Percentiles rank a stretch among this genome's conserved stretches.
Conservation (phyloP, 1,140 invertebrate species). For the Drosophila paulistorum region DNA sequence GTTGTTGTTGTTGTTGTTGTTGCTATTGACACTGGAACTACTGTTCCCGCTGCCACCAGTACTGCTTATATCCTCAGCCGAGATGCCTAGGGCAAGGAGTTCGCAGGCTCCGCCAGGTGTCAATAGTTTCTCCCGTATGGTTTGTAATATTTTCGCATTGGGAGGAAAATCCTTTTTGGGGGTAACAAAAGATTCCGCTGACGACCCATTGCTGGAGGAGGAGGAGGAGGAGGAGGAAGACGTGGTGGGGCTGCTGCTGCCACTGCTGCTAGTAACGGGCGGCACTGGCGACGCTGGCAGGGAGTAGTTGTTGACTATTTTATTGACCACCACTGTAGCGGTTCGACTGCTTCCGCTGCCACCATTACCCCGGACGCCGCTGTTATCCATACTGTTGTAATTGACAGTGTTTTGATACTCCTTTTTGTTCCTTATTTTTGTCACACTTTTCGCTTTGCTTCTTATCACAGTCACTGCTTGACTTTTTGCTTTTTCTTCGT, state of each 20-base stretch:
- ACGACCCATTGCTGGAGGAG: slow-evolving; percentile 25
- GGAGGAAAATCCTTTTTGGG: slow-evolving; percentile 67
- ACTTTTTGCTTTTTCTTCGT: slow-evolving; percentile 16
- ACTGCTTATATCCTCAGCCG: slow-evolving; percentile 52
- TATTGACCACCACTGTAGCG: slow-evolving; percentile 39
- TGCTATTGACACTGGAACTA: slow-evolving; percentile 3
- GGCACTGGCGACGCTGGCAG: slow-evolving; percentile 34
- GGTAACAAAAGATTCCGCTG: slow-evolving; percentile 47
- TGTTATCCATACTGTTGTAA: slow-evolving; percentile 67
- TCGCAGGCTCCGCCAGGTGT: slow-evolving; percentile 66
- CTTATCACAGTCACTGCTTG: slow-evolving; percentile 60
- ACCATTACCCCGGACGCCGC: slow-evolving; percentile 38
- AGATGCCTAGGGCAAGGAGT: slow-evolving; percentile 60
- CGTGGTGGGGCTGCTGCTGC: slow-evolving; percentile 26
- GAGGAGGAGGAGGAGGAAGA: slow-evolving; percentile 26
- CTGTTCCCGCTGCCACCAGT: slow-evolving; percentile 2
- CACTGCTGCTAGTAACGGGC: neutral
- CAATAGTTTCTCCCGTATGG: slow-evolving; percentile 63
- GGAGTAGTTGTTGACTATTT: slow-evolving; percentile 65
- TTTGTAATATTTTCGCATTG: slow-evolving; percentile 63
- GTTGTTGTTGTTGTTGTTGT: slow-evolving; percentile 11
- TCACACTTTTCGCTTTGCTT: slow-evolving; percentile 43
- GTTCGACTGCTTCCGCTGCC: slow-evolving; percentile 15
- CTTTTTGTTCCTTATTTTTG: slow-evolving; percentile 17
- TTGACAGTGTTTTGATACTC: slow-evolving; percentile 14